Conservation (phyloP, 2,113 vertebrate genomes). For the Hassar affinis region DNA sequence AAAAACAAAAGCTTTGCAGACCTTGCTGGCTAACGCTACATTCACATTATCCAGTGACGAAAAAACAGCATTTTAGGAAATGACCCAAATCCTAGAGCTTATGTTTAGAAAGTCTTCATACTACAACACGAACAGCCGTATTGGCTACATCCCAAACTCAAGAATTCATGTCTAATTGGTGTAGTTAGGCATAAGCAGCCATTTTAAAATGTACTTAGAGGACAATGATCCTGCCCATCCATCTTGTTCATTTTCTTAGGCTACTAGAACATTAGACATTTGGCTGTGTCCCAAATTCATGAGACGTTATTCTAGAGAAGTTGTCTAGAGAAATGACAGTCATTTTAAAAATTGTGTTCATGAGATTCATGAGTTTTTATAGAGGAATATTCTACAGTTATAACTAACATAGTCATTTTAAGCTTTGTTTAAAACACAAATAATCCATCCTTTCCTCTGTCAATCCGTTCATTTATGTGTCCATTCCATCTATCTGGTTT, state of each 20-base stretch:
- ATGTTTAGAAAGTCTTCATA: conserved; percentile 2
- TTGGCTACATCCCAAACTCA: background rate
- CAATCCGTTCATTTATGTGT: too few relatives aligned
- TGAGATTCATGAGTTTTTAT: too few relatives aligned
- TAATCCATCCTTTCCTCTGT: background rate
- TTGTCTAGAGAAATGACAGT: background rate
- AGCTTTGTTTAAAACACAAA: background rate
- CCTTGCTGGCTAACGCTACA: background rate
- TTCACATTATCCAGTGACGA: background rate
- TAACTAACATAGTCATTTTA: background rate
- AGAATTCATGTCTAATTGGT: conserved; percentile 14
- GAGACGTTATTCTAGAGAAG: background rate
- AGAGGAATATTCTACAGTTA: too few relatives aligned
- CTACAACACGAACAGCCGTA: background rate
- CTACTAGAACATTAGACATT: background rate
- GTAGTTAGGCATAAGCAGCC: background rate
- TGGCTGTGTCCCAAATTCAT: background rate
- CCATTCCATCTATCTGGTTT: background rate
- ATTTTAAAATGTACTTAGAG: background rate
- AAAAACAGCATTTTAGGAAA: conserved; percentile 15
- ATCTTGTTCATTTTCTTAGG: conserved; percentile 7
- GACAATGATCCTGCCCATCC: conserved; percentile 3
- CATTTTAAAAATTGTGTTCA: background rate
- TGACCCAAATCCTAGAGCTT: conserved; percentile 8
- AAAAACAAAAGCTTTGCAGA: conserved; percentile 36